phyloP scores from a whole-genome alignment of 2,888 invertebrate species.

The Morpho achilles region DNA sequence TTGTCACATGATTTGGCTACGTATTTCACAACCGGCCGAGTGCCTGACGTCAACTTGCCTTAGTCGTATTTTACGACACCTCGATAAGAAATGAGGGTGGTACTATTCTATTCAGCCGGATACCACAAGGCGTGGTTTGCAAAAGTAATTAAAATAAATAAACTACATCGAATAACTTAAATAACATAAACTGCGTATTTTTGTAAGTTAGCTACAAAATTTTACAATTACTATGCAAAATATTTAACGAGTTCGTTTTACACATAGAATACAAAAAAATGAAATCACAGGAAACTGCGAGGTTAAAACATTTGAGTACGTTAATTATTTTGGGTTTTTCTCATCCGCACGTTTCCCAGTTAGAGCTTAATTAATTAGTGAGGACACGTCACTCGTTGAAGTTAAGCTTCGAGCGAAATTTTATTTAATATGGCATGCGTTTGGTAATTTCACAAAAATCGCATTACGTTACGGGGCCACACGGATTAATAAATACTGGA shows the following conservation, averaged over 20 bases:
- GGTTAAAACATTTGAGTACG: constrained; percentile 18
- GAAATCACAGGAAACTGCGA: constrained; percentile 11
- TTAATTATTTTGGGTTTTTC: constrained; percentile 24
- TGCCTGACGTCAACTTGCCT: no score
- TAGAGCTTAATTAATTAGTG: constrained; percentile 60
- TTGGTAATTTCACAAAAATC: constrained; percentile 66
- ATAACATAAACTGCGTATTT: no score
- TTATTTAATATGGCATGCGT: constrained; percentile 63
- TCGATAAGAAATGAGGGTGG: no score
- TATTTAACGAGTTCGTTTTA: neutral
- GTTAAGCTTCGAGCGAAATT: constrained; percentile 52
- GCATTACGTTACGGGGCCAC: constrained; percentile 37
- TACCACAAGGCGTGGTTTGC: no score
- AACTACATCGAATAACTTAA: no score
- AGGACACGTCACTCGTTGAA: constrained; percentile 54
- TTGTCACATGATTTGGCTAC: no score
- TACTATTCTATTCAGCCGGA: no score
- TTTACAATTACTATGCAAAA: neutral
- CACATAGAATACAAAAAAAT: neutral
- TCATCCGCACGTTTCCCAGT: constrained; percentile 36
- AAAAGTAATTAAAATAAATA: no score
- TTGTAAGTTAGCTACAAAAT: no score
- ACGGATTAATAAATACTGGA: constrained; percentile 8
- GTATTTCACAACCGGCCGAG: no score
- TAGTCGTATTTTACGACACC: no score